Percentiles rank a stretch among this genome's conserved stretches.
Evolutionary conservation across 2,888 invertebrate genomes (phyloP).

Genomic region (Adelognathus sp.): DNA sequence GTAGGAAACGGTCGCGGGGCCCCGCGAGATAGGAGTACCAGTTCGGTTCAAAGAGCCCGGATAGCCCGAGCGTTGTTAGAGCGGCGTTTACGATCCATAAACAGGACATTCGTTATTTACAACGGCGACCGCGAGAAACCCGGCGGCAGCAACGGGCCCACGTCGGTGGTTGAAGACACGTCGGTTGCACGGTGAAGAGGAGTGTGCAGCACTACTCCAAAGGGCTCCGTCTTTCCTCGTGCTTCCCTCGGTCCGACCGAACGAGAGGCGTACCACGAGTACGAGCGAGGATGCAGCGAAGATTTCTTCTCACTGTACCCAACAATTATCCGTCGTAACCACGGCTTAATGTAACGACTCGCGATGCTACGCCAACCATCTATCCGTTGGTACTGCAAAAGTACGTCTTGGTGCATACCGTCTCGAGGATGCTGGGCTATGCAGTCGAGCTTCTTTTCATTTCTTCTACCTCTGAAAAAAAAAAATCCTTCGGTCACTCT

Average conservation of each 20-base stretch:
- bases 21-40: constrained; percentile 67
- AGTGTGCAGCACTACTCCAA: constrained; percentile 18
- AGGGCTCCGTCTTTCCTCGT: neutral
- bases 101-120: constrained; percentile 76
- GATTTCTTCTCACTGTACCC: constrained; percentile 62
- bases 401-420: too few species aligned
- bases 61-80: constrained; percentile 68
- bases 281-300: constrained; percentile 18
- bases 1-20: constrained; percentile 66
- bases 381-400: constrained; percentile 33
- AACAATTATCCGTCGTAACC: constrained; percentile 76
- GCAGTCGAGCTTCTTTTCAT: neutral
- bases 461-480: too few species aligned
- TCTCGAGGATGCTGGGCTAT: neutral
- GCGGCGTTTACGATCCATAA: constrained; percentile 78
- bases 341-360: constrained; percentile 71
- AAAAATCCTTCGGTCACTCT: too few species aligned
- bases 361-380: constrained; percentile 45
- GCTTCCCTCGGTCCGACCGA: neutral
- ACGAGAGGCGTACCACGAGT: constrained; percentile 8
- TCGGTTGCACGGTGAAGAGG: constrained; percentile 16
- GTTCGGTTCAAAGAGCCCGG: constrained; percentile 60
- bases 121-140: constrained; percentile 63
- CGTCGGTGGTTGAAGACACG: constrained; percentile 28
- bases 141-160: too few species aligned